Evolutionary conservation across 2,888 invertebrate genomes (phyloP), one percentile per base, ranked within the genome.

Genomic region (Acleris cristana): DNA sequence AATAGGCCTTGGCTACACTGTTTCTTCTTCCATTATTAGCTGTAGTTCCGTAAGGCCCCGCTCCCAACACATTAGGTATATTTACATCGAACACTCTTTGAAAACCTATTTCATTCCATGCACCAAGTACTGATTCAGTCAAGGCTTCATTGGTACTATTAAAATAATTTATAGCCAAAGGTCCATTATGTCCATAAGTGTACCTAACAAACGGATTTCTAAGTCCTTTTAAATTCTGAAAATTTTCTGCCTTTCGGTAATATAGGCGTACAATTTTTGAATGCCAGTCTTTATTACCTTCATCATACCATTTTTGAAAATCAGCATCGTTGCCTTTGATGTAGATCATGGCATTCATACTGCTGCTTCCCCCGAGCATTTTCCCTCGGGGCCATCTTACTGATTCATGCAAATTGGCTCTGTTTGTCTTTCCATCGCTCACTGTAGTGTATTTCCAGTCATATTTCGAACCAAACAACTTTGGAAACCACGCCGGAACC

Each of bases 371-470:
- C 19, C 95, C 95, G 61, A 95, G 81, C 81, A 94, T 88, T 80
- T 95, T 95, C 0, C 95, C 96, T 65, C 95, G 87, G 8, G 95
- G 92, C 95, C 94, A 94, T 4, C 72, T 73, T 10, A 87, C 81
- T 54, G 80, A 71, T 61, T 81, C 77, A 56, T 82, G 78, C 65
- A 79, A 74, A 51, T 86, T 87, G 94, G 96, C 97, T 76, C 96
- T 87, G 80, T 96, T 96, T 0, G 94, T 93, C 55, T 92, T 94
- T 30, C 95, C 95, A 79, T 96, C 95, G 0, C 96, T 96, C 76
- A 96, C 96, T 0, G 96, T 96, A 81, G 95, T 95, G 82, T 97
- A 98, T 79, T 95, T 94, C 97, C 97, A 98, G 81, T 97, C 97
- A 65, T 96, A 86, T 78, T 73, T 64, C 8, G 81, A 89, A 75